phyloP scores from a whole-genome alignment of 2,113 vertebrate genomes.

The Leucosticte australis region DNA sequence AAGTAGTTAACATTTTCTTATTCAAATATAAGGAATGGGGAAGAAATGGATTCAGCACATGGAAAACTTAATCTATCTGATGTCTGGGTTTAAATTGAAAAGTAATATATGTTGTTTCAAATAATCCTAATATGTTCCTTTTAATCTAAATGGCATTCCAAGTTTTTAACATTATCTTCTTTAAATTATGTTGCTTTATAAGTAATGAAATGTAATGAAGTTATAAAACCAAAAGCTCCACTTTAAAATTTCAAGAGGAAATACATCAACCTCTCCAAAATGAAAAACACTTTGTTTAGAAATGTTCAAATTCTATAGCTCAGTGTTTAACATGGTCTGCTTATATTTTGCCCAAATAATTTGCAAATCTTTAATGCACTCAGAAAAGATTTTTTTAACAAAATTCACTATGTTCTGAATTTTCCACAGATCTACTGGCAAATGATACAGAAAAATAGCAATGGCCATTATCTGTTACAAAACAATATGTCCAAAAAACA shows the following conservation, averaged over 20 bases:
- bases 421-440: neutral
- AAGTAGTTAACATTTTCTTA: neutral
- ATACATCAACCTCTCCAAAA: neutral
- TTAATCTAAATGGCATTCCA: neutral
- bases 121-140: neutral
- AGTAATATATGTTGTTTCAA: neutral
- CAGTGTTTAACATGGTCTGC: accelerated
- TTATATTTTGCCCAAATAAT: neutral
- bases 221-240: neutral
- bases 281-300: neutral
- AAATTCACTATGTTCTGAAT: neutral
- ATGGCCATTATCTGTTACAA: neutral
- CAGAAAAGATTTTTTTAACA: neutral
- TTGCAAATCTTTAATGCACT: neutral
- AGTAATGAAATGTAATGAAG: neutral
- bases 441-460: neutral
- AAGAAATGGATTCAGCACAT: neutral
- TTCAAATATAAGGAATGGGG: neutral
- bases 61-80: neutral
- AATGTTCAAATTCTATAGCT: neutral
- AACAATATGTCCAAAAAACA: neutral
- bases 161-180: neutral
- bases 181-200: neutral
- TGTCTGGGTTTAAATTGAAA: neutral
- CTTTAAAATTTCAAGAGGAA: neutral